Conservation (phyloP, 2,888 invertebrate genomes). For the Pachymerium ferrugineum region DNA sequence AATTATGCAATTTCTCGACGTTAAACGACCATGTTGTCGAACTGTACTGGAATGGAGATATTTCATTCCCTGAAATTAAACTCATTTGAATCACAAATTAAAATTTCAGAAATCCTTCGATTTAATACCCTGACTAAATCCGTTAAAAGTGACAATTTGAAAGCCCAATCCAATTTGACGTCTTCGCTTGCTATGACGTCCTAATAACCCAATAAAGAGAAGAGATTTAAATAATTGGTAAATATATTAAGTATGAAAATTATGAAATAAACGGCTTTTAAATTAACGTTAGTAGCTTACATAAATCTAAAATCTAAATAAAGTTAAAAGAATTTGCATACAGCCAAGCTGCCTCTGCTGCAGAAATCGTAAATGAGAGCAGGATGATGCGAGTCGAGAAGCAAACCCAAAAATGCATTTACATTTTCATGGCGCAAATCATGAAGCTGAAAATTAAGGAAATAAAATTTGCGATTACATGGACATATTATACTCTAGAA, state of each 20-base stretch:
- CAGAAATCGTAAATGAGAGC: constrained; percentile 83
- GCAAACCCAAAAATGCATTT: constrained; percentile 80
- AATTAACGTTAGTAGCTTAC: not conserved
- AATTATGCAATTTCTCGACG: constrained; percentile 87
- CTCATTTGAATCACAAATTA: not conserved
- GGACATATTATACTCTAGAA: not conserved
- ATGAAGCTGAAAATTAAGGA: constrained; percentile 61
- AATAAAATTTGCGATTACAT: not conserved
- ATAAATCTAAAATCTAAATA: not conserved
- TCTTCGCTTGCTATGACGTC: constrained; percentile 83
- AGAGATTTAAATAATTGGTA: not conserved
- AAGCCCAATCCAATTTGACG: constrained; percentile 91
- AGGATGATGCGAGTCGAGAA: constrained; percentile 68
- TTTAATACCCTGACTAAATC: constrained; percentile 72
- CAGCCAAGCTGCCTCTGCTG: constrained; percentile 74
- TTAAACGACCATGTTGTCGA: constrained; percentile 76
- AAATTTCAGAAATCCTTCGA: constrained; percentile 1
- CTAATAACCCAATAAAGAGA: constrained; percentile 38
- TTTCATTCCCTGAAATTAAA: constrained; percentile 66
- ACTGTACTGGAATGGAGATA: constrained; percentile 79
- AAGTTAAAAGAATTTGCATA: constrained; percentile 18
- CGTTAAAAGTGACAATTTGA: constrained; percentile 83
- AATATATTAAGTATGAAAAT: too few species aligned
- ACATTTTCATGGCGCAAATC: constrained; percentile 85
- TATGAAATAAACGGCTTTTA: constrained; percentile 22